Percentiles rank a stretch among this genome's conserved stretches.
phyloP scores from a whole-genome alignment of 2,888 invertebrate species.

The Tinea pellionella region DNA sequence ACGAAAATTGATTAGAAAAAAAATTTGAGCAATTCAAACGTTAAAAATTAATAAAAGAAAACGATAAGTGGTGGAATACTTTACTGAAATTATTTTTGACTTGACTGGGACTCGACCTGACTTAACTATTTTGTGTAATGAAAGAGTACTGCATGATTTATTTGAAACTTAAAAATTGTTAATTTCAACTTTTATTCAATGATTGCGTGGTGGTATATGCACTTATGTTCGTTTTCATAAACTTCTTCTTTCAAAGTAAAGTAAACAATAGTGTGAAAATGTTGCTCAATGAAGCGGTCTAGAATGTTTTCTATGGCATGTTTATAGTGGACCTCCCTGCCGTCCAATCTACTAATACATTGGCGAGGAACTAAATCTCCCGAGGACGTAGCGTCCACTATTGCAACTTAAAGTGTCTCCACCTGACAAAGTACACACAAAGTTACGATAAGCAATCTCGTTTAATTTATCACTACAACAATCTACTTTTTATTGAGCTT shows the following conservation, averaged over 20 bases:
- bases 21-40: too few relatives aligned
- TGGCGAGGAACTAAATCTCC: conserved; percentile 25
- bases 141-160: too few relatives aligned
- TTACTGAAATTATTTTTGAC: too few relatives aligned
- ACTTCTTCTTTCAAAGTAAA: neutral
- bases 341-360: conserved; percentile 41
- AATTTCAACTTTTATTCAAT: neutral
- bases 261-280: conserved; percentile 12
- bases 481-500: neutral
- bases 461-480: conserved; percentile 5
- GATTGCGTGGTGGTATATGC: neutral
- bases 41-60: too few relatives aligned
- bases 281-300: conserved; percentile 24
- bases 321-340: conserved; percentile 18
- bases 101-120: too few relatives aligned
- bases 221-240: neutral
- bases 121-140: too few relatives aligned
- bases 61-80: too few relatives aligned
- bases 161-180: too few relatives aligned
- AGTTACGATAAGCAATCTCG: conserved; percentile 1
- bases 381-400: conserved; percentile 19
- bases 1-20: too few relatives aligned
- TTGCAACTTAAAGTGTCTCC: neutral
- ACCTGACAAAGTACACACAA: neutral
- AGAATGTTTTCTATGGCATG: conserved; percentile 20